Evolutionary conservation across 2,113 vertebrate species (phyloP), one percentile per base, ranked within the genome.

Genomic region (Coryphaenoides rupestris): DNA sequence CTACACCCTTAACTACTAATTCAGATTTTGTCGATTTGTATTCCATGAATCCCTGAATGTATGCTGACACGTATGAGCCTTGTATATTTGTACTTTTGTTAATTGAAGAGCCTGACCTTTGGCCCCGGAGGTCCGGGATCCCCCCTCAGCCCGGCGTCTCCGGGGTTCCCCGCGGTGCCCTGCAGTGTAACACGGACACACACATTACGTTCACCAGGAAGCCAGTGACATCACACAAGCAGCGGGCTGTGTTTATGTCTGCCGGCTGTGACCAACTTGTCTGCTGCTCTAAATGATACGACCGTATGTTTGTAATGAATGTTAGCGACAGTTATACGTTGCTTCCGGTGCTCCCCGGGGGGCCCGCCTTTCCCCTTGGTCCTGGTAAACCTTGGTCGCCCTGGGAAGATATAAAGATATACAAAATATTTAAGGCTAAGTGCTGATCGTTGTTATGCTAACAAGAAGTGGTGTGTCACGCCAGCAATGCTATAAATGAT

Each of bases 381-480:
- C 87, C 87, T 21, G 79, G 78, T 13, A 85, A 68, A 19, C 87
- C 87, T 10, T 10, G 62, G 1, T 73, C 65, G 15, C 87, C 87
- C 87, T 89, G 49, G 16, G 55, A 56, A 3, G 68, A 24, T 63
- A 17, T 55, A 6, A 57, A 12, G 19, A n/a, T 13, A 59, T 21
- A 19, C 19, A 16, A 52, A 26, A 22, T 17, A 59, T 60, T 17
- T n/a, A n/a, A n/a, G n/a, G n/a, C n/a, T n/a, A n/a, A n/a, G n/a
- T n/a, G n/a, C n/a, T n/a, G n/a, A n/a, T n/a, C n/a, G n/a, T n/a
- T 12, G 24, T 21, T 12, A 49, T 26, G 16, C 40, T 61, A 47
- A 62, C 65, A 21, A n/a, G 26, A 63, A 64, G 58, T 74, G 50
- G 62, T 58, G 69, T 19, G 1, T 16, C 15, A 23, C 22, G n/a